phyloP scores from a whole-genome alignment of 2,888 invertebrate genomes.

The Acrobasis suavella region DNA sequence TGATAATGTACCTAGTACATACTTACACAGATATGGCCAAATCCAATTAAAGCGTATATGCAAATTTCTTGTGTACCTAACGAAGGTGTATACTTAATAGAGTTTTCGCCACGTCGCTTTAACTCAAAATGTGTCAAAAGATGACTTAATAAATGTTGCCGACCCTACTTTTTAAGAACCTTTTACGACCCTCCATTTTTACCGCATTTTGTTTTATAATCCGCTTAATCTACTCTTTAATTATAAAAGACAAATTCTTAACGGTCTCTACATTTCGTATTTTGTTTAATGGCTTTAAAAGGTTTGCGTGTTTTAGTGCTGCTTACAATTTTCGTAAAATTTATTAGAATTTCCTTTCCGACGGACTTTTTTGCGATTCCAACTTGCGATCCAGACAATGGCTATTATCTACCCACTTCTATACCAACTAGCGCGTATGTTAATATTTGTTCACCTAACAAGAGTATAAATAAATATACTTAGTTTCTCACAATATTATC shows the following conservation, averaged over 20 bases:
- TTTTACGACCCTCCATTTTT: slow-evolving; percentile 3
- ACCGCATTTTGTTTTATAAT: slow-evolving; percentile 1
- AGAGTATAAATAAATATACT: no score
- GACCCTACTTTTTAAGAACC: background rate
- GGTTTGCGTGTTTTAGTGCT: slow-evolving; percentile 3
- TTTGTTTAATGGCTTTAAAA: slow-evolving; percentile 5
- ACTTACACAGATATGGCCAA: background rate
- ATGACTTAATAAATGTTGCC: background rate
- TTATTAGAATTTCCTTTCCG: background rate
- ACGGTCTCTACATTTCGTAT: slow-evolving; percentile 1
- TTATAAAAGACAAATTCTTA: slow-evolving; percentile 4
- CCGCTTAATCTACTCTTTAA: slow-evolving; percentile 9
- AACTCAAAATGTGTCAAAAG: background rate
- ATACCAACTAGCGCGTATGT: no score
- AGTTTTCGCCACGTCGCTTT: background rate
- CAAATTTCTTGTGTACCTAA: background rate
- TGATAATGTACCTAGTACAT: background rate
- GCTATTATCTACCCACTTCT: background rate
- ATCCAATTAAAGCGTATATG: slow-evolving; percentile 9
- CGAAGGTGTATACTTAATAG: background rate
- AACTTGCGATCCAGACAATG: background rate
- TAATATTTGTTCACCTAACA: no score
- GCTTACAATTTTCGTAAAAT: background rate
- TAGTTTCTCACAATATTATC: no score
- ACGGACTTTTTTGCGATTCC: background rate